Base-by-base conservation (phyloP, 2,888 invertebrate genomes). In the Perithous albicinctus region DNA sequence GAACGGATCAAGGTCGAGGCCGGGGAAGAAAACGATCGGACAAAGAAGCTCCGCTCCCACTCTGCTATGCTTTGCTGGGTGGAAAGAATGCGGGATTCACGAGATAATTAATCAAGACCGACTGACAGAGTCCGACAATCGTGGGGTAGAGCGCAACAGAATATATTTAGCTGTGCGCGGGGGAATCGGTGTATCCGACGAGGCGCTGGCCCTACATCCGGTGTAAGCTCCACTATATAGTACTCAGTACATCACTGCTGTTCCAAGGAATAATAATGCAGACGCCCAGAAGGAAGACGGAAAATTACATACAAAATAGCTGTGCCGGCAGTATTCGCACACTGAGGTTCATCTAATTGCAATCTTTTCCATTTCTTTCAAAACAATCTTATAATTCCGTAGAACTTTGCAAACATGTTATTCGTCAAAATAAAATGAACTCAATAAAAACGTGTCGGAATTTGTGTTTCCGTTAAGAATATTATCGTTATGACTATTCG, bases 181-280 rank as follows among this genome's bases (percentile, higher is more conserved):
- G 83, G 46, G 80, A 61, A 74, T 78, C 70, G 63, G 73, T 82
- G 77, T 79, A 83, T 83, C 81, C 83, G 84, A 81, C 77, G 74
- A 23, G 72, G 38, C 43, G 63, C 61, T 46, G 66, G 59, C 80
- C 77, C 76, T 67, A 35, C 83, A 85, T 85, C 85, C 85, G 85
- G 85, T 82, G 66, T 70, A 26, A 7, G 18, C 10, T 54, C 1
- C 1, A 54, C 2, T 54, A n/a, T 5, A 20, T 23, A 51, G 20
- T 26, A 4, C 46, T n/a, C n/a, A n/a, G n/a, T n/a, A n/a, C n/a
- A n/a, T n/a, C 20, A 4, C 10, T 3, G 12, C 20, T 23, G 23
- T 12, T 51, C 20, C 51, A 23, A 51, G 20, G 51, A 26, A 51
- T 23, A 51, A 51, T 26, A 51, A 48, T 15, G 48, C 48, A 20